phyloP scores from a whole-genome alignment of 2,888 invertebrate species.

The Melanostoma scalare region DNA sequence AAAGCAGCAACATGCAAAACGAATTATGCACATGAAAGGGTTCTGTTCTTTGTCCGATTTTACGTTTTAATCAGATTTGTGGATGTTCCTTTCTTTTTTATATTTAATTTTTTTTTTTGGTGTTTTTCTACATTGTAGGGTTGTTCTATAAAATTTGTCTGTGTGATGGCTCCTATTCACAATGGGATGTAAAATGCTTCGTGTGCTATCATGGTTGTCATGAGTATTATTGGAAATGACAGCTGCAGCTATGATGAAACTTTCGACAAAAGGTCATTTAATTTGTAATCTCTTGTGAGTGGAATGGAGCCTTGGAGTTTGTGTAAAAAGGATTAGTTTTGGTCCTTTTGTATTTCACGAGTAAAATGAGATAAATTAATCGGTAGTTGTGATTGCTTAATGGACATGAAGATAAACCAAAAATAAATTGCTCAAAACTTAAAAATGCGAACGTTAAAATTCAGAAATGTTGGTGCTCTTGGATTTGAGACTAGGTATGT shows the following conservation, averaged over 20 bases:
- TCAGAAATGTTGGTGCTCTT: too few species aligned
- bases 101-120: not conserved
- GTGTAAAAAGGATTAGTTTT: too few species aligned
- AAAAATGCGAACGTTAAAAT: too few species aligned
- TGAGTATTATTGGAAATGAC: conserved; percentile 49
- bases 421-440: too few species aligned
- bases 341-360: too few species aligned
- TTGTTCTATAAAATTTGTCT: not conserved
- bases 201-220: conserved; percentile 7
- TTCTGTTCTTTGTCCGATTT: conserved; percentile 38
- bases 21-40: conserved; percentile 55
- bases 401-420: too few species aligned
- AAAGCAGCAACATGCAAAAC: conserved; percentile 22
- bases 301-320: not conserved
- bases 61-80: conserved; percentile 37
- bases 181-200: conserved; percentile 28
- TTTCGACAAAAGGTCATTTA: conserved; percentile 34
- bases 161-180: conserved; percentile 8
- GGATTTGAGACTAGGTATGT: too few species aligned
- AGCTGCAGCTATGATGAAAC: conserved; percentile 26
- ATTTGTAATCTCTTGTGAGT: conserved; percentile 14
- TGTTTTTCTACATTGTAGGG: not conserved
- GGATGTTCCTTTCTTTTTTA: not conserved
- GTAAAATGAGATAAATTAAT: not conserved
- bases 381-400: conserved; percentile 1